Percentiles rank a stretch among this genome's conserved stretches.
These are phyloP conservation scores for Muntiacus reevesi DNA, from an alignment of 2,113 vertebrate species.

Conservation along the genomic window DNA sequence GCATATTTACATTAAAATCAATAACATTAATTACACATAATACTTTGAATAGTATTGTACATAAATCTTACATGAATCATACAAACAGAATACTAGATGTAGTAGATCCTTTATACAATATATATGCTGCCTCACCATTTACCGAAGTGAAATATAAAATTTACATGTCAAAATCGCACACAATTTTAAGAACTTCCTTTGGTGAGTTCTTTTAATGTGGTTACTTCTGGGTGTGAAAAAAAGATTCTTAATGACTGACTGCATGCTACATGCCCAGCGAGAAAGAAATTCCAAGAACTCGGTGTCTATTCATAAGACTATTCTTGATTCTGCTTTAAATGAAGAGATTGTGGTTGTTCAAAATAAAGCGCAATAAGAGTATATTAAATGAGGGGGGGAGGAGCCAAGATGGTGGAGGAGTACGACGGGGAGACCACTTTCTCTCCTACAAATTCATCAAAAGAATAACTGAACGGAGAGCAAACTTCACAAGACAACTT, in stretches of 20 bases:
- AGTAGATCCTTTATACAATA: neutral
- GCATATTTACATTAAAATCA: neutral
- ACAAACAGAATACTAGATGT: neutral
- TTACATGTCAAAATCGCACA: neutral
- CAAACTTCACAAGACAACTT: too few relatives aligned
- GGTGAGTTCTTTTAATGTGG: neutral
- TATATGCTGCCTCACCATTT: neutral
- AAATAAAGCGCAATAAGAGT: neutral
- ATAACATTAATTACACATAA: neutral
- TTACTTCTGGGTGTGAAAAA: neutral
- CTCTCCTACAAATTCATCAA: too few relatives aligned
- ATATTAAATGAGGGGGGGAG: too few relatives aligned
- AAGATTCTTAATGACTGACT: neutral
- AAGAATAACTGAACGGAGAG: too few relatives aligned
- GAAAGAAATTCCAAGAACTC: neutral
- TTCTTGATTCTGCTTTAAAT: conserved; percentile 7
- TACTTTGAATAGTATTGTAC: neutral
- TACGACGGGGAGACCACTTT: too few relatives aligned
- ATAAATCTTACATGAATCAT: neutral
- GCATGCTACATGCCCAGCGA: neutral
- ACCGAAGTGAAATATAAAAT: neutral
- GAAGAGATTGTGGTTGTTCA: neutral
- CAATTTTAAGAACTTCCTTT: neutral
- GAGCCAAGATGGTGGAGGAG: too few relatives aligned
- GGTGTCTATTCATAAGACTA: neutral